Evolutionary conservation across 2,113 vertebrate genomes (phyloP).

Genomic region (Jaculus jaculus): DNA sequence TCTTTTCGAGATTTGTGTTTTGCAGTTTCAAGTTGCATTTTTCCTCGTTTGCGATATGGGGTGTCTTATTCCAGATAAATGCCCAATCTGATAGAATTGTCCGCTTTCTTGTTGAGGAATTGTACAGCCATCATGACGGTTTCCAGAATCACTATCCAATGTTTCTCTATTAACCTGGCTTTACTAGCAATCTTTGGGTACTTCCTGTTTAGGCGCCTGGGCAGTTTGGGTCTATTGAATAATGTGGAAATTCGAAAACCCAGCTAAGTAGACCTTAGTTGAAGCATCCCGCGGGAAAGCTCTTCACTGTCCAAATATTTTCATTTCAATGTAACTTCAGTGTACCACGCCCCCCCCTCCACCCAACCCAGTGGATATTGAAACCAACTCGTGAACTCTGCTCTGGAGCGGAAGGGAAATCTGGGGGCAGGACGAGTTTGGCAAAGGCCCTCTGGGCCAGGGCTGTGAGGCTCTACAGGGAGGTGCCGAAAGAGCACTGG

Average conservation of each 20-base stretch:
- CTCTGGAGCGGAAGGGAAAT: background rate
- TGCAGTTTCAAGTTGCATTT: background rate
- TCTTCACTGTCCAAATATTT: background rate
- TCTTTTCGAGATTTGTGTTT: background rate
- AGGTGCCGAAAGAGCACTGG: slow-evolving; percentile 88
- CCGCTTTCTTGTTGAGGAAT: background rate
- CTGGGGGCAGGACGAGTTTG: background rate
- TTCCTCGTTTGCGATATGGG: background rate
- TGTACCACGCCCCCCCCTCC: background rate
- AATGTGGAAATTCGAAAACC: background rate
- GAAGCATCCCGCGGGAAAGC: background rate
- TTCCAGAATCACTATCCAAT: slow-evolving; percentile 27
- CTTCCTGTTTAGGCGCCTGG: background rate
- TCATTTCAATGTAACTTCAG: background rate
- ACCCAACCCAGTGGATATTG: background rate
- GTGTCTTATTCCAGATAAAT: background rate
- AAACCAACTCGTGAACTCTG: background rate
- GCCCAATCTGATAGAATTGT: background rate
- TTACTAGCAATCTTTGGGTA: background rate
- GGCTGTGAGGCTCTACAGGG: background rate
- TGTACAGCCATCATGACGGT: background rate
- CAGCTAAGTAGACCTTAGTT: background rate
- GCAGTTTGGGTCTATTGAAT: background rate
- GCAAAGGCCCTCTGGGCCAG: background rate
- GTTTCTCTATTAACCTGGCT: background rate